Conservation (phyloP, 2,888 invertebrate genomes). For the Hipparchia semele region DNA sequence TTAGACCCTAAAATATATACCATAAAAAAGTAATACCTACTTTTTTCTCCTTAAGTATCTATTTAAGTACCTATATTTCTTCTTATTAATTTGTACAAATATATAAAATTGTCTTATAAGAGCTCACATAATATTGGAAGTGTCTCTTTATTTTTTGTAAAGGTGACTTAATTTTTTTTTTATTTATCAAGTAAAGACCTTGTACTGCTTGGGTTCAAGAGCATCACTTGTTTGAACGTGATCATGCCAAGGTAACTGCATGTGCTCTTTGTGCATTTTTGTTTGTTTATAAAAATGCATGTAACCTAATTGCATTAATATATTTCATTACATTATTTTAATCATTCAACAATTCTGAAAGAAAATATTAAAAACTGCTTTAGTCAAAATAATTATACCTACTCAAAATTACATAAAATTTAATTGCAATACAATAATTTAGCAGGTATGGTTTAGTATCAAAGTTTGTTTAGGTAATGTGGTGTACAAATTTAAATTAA, state of each 20-base stretch:
- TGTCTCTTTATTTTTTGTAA: background rate
- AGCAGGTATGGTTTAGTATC: no score
- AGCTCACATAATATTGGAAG: background rate
- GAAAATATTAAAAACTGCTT: background rate
- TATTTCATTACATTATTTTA: constrained; percentile 6
- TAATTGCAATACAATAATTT: background rate
- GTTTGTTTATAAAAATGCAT: constrained; percentile 15
- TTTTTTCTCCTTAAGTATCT: background rate
- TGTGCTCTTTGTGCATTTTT: constrained; percentile 19
- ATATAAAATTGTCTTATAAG: background rate
- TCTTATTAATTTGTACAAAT: background rate
- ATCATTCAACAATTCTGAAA: background rate
- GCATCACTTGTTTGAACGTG: constrained; percentile 17
- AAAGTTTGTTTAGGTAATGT: no score
- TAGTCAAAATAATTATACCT: background rate
- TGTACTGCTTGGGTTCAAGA: constrained; percentile 25
- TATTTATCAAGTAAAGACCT: constrained; percentile 18
- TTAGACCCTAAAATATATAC: no score
- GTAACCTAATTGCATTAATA: constrained; percentile 9
- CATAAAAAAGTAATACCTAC: background rate
- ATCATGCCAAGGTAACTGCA: constrained; percentile 31
- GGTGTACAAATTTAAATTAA: no score
- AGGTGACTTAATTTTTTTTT: background rate
- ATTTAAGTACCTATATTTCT: background rate
- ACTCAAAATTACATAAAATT: background rate